phyloP scores from a whole-genome alignment of 2,797 vertebrate species.

The Syncerus caffer region DNA sequence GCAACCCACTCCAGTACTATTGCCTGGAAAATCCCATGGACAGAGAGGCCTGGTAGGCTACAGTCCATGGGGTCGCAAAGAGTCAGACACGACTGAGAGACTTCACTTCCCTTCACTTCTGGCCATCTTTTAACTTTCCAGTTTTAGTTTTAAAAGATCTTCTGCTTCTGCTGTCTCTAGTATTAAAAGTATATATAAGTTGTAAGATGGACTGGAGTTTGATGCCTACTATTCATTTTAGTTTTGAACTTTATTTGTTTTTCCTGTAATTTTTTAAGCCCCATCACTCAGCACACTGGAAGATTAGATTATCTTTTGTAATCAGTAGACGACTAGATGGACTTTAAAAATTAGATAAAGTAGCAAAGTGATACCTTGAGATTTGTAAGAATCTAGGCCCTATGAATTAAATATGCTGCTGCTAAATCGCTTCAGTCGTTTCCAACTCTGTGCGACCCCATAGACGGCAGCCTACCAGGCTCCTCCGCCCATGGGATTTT shows the following conservation, averaged over 20 bases:
- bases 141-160: constrained; percentile 28
- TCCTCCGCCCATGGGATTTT: no score
- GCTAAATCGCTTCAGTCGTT: background rate
- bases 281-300: background rate
- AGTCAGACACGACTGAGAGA: no score
- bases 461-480: no score
- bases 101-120: no score
- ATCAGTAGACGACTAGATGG: background rate
- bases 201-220: constrained; percentile 21
- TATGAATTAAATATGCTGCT: constrained; percentile 7
- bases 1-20: no score
- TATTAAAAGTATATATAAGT: constrained; percentile 24
- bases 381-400: background rate
- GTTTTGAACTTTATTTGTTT: constrained; percentile 30
- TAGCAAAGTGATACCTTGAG: background rate
- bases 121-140: background rate
- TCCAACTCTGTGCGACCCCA: no score
- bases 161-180: background rate
- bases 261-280: background rate
- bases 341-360: constrained; percentile 14
- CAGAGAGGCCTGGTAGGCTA: no score
- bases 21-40: no score
- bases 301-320: background rate
- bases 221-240: background rate
- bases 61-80: no score